phyloP scores from a whole-genome alignment of 2,888 invertebrate species.

The Eupithecia pulchellata region DNA sequence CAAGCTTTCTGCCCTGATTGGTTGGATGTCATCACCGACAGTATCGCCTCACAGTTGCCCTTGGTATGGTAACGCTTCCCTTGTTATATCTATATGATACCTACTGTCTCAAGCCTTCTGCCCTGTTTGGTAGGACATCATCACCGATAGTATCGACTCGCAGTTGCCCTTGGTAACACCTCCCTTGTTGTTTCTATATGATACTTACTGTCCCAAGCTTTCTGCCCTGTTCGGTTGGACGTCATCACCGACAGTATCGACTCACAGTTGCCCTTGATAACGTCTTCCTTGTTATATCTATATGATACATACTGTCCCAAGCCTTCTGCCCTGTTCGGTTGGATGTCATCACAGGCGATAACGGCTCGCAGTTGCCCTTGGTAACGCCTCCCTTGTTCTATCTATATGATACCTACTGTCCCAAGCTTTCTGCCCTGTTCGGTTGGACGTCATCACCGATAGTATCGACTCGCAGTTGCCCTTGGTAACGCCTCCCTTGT shows the following conservation, averaged over 20 bases:
- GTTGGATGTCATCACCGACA: slow-evolving; percentile 5
- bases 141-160: slow-evolving; percentile 27
- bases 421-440: slow-evolving; percentile 58
- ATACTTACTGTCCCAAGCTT: slow-evolving; percentile 19
- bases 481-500: background rate
- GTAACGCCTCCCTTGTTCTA: too few species aligned
- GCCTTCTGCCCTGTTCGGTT: slow-evolving; percentile 15
- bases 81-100: background rate
- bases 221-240: slow-evolving; percentile 13
- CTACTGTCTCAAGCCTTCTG: slow-evolving; percentile 22
- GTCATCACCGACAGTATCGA: slow-evolving; percentile 39
- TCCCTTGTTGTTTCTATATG: background rate
- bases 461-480: slow-evolving; percentile 48
- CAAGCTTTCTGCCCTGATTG: slow-evolving; percentile 8
- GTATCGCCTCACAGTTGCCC: too few species aligned
- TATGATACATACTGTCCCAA: slow-evolving; percentile 17
- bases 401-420: too few species aligned
- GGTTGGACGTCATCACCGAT: slow-evolving; percentile 43
- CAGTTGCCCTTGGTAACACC: slow-evolving; percentile 40
- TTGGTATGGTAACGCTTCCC: background rate
- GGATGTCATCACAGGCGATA: slow-evolving; percentile 33
- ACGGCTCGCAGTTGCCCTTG: slow-evolving; percentile 30
- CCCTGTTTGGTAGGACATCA: background rate
- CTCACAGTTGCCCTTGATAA: slow-evolving; percentile 18
- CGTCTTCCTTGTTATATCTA: background rate